Evolutionary conservation across 2,113 vertebrate genomes (phyloP).

Genomic region (Peromyscus leucopus): DNA sequence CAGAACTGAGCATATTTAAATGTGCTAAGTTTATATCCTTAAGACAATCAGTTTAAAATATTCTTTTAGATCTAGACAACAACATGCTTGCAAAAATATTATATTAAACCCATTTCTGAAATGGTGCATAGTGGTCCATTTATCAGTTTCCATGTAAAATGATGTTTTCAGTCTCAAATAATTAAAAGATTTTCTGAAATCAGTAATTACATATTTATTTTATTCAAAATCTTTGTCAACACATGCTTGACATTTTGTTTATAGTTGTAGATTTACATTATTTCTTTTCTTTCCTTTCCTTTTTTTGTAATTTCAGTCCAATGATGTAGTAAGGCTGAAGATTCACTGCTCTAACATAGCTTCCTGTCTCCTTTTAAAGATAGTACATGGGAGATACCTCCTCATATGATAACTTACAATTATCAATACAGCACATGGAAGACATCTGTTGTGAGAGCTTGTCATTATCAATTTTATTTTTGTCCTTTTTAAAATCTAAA

Average conservation of each 20-base stretch:
- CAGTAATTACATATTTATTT: slow-evolving; percentile 23
- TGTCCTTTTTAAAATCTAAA: background rate
- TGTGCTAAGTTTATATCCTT: slow-evolving; percentile 1
- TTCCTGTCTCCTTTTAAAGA: background rate
- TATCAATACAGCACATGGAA: background rate
- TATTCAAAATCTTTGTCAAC: background rate
- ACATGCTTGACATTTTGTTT: background rate
- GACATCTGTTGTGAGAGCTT: background rate
- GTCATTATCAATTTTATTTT: background rate
- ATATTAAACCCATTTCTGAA: background rate
- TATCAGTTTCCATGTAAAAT: background rate
- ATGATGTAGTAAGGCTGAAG: background rate
- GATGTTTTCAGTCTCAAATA: background rate
- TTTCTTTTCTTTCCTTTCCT: background rate
- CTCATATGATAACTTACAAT: background rate
- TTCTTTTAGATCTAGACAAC: background rate
- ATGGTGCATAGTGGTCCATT: slow-evolving; percentile 12
- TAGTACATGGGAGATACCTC: background rate
- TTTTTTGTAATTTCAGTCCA: background rate
- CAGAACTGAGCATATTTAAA: slow-evolving; percentile 24
- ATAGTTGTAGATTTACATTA: background rate
- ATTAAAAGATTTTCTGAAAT: background rate
- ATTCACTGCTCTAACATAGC: background rate
- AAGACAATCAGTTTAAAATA: background rate
- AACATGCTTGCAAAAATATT: slow-evolving; percentile 16